Evolutionary conservation across 2,113 vertebrate genomes (phyloP).

Genomic region (Chaetura pelagica): DNA sequence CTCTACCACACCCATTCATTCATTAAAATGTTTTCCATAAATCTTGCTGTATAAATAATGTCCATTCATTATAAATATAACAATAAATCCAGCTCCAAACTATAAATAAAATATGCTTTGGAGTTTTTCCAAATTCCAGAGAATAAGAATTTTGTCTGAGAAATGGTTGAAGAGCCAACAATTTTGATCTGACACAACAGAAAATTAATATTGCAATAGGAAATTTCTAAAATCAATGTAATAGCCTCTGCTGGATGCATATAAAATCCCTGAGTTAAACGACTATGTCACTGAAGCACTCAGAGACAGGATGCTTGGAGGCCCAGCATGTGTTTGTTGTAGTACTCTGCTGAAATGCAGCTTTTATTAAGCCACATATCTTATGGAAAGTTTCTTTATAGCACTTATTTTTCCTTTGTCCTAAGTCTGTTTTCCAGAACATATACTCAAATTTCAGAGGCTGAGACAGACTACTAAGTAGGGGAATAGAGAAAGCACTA

Average conservation of each 20-base stretch:
- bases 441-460: background rate
- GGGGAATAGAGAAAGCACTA: background rate
- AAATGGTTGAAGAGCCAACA: background rate
- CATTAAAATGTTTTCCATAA: slow-evolving; percentile 37
- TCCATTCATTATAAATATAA: slow-evolving; percentile 46
- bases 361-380: slow-evolving; percentile 56
- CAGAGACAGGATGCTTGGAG: slow-evolving; percentile 7
- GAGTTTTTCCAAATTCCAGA: slow-evolving; percentile 6
- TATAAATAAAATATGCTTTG: slow-evolving; percentile 28
- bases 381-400: slow-evolving; percentile 27
- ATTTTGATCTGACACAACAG: slow-evolving; percentile 17
- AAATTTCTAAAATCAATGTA: slow-evolving; percentile 52
- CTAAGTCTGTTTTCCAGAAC: background rate
- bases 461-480: background rate
- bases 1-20: background rate
- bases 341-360: slow-evolving; percentile 15
- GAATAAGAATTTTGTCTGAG: slow-evolving; percentile 2
- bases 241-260: slow-evolving; percentile 20
- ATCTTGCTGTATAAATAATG: slow-evolving; percentile 33
- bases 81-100: slow-evolving; percentile 1
- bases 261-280: slow-evolving; percentile 46
- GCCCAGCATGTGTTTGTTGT: slow-evolving; percentile 30
- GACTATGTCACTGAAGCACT: slow-evolving; percentile 22
- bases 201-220: slow-evolving; percentile 48
- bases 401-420: slow-evolving; percentile 13